These are phyloP conservation scores for Ochropleura plecta DNA, from an alignment of 2,888 invertebrate species.

Conservation along the genomic window DNA sequence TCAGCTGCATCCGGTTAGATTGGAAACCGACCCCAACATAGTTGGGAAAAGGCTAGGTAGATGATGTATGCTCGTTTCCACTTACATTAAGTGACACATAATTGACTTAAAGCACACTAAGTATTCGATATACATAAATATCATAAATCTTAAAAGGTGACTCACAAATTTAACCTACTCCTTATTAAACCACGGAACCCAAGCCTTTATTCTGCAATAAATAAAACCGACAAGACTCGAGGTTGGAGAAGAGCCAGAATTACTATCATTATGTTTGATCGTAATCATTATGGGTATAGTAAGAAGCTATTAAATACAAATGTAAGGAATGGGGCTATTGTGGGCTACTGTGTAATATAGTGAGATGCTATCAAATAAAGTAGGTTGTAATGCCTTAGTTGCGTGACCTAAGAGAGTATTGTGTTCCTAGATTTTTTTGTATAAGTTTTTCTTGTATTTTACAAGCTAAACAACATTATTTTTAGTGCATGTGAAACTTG, in stretches of 20 bases:
- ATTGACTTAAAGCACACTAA: neutral
- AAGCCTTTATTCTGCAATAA: neutral
- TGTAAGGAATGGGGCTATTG: neutral
- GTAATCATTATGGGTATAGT: conserved; percentile 15
- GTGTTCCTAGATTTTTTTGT: neutral
- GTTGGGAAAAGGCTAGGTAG: too few relatives aligned
- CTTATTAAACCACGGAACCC: conserved; percentile 24
- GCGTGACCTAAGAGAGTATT: conserved; percentile 21
- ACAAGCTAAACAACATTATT: too few relatives aligned
- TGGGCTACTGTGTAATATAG: neutral
- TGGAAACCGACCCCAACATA: too few relatives aligned
- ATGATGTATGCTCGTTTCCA: neutral
- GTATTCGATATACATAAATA: neutral
- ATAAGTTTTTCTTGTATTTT: conserved; percentile 2
- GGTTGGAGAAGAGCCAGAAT: conserved; percentile 34
- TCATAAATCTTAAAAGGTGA: neutral
- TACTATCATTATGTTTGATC: conserved; percentile 32
- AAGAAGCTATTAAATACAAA: conserved; percentile 1
- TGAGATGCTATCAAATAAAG: conserved; percentile 23
- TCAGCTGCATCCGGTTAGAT: too few relatives aligned
- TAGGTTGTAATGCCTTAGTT: conserved; percentile 33
- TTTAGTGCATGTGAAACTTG: too few relatives aligned
- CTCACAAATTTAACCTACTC: neutral
- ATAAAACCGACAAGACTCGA: neutral
- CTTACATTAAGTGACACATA: neutral